These are phyloP conservation scores for Folsomia manolachei DNA, from an alignment of 2,888 invertebrate species.

Conservation along the genomic window DNA sequence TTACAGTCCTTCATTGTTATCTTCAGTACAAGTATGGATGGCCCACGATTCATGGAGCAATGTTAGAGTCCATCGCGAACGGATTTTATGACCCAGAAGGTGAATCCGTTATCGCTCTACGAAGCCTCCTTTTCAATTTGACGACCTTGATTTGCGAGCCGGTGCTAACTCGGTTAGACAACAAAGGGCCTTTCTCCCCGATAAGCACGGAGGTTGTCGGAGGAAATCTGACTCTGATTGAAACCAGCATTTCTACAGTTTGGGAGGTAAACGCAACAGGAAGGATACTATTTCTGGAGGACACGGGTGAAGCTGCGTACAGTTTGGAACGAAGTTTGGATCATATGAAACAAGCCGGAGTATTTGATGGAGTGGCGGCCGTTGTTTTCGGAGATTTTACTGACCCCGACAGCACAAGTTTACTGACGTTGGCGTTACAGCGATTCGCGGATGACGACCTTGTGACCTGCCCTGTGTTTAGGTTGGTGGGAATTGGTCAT, in stretches of 20 bases:
- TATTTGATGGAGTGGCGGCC: constrained; percentile 24
- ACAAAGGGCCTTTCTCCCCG: constrained; percentile 8
- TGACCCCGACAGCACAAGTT: constrained; percentile 19
- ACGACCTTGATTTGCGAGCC: constrained; percentile 23
- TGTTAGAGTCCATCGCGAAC: constrained; percentile 37
- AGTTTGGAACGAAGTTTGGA: constrained; percentile 31
- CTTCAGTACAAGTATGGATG: constrained; percentile 32
- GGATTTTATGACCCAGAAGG: constrained; percentile 32
- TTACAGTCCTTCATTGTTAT: constrained; percentile 36
- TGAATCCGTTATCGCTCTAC: constrained; percentile 22
- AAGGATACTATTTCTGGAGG: constrained; percentile 37
- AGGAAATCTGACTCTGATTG: constrained; percentile 32
- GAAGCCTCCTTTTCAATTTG: constrained; percentile 23
- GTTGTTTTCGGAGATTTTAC: constrained; percentile 43
- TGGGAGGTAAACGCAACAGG: constrained; percentile 28
- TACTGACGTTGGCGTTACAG: constrained; percentile 27
- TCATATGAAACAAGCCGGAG: constrained; percentile 35
- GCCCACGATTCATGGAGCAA: constrained; percentile 35
- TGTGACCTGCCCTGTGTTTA: constrained; percentile 30
- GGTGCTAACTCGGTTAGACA: constrained; percentile 25
- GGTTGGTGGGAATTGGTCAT: constrained; percentile 34
- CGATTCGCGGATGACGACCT: constrained; percentile 29
- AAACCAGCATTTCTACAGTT: constrained; percentile 32
- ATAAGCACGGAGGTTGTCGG: constrained; percentile 27
- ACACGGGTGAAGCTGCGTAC: constrained; percentile 36